Conservation (phyloP, 2,888 invertebrate genomes). For the Diadegma fenestrale region DNA sequence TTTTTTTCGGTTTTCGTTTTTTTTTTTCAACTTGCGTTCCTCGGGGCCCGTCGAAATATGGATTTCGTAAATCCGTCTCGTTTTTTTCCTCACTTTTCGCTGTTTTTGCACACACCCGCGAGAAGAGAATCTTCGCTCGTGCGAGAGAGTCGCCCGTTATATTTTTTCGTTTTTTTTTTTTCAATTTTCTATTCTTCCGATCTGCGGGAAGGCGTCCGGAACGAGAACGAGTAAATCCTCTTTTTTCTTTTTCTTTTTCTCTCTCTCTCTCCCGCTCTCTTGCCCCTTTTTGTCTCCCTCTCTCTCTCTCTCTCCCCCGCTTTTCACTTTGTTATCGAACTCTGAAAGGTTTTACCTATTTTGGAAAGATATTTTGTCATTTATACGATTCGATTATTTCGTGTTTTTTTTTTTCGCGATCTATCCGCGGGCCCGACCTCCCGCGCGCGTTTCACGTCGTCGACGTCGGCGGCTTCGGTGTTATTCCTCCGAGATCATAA, state of each 20-base stretch:
- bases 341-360: constrained; percentile 84
- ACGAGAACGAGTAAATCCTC: constrained; percentile 44
- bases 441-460: constrained; percentile 62
- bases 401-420: constrained; percentile 65
- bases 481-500: constrained; percentile 41
- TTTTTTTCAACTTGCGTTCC: constrained; percentile 42
- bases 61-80: constrained; percentile 67
- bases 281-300: constrained; percentile 75
- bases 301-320: constrained; percentile 40
- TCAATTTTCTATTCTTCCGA: constrained; percentile 16
- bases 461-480: constrained; percentile 61
- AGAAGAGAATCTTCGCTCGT: constrained; percentile 63
- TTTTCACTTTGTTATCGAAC: constrained; percentile 75
- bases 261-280: constrained; percentile 68
- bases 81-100: constrained; percentile 65
- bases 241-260: constrained; percentile 40
- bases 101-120: constrained; percentile 41
- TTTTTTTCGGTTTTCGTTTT: constrained; percentile 3
- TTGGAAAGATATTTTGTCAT: constrained; percentile 85
- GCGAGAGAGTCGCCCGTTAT: too few species aligned
- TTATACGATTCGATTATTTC: constrained; percentile 73
- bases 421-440: constrained; percentile 63
- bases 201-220: constrained; percentile 44
- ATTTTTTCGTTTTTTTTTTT: constrained; percentile 58
- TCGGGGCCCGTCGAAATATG: constrained; percentile 42